Evolutionary conservation across 2,888 invertebrate genomes (phyloP).

Genomic region (Liodrosophila aerea): DNA sequence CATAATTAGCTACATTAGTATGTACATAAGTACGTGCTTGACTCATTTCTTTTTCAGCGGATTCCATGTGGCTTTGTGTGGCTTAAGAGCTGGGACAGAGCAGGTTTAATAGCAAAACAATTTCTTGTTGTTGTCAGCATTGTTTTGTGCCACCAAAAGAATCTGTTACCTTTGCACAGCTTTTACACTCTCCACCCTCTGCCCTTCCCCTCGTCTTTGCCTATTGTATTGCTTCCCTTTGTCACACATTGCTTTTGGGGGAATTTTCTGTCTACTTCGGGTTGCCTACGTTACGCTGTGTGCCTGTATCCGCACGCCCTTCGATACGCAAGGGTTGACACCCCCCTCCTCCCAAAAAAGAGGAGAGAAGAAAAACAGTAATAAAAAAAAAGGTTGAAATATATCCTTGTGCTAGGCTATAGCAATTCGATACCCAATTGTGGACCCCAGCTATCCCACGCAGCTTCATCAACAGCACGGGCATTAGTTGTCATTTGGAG

Average conservation of each 20-base stretch:
- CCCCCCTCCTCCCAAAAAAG: conserved; percentile 2
- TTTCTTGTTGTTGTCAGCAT: conserved; percentile 52
- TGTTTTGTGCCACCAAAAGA: conserved; percentile 30
- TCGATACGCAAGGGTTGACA: conserved; percentile 64
- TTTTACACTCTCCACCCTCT: background rate
- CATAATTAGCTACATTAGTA: too few relatives aligned
- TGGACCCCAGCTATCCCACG: background rate
- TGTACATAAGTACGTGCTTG: too few relatives aligned
- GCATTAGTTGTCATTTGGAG: conserved; percentile 10
- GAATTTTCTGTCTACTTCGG: conserved; percentile 4
- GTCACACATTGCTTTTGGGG: too few relatives aligned
- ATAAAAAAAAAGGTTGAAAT: conserved; percentile 4
- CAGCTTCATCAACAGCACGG: background rate
- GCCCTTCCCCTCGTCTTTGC: background rate
- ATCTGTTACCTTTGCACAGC: background rate
- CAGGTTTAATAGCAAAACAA: conserved; percentile 65
- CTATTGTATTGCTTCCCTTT: too few relatives aligned
- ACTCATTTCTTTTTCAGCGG: too few relatives aligned
- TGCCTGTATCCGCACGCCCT: conserved; percentile 63
- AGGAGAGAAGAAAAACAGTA: background rate
- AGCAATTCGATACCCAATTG: conserved; percentile 22
- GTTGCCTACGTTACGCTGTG: conserved; percentile 45
- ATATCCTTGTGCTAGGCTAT: conserved; percentile 11
- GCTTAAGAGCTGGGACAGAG: conserved; percentile 33
- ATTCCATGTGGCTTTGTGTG: too few relatives aligned